Conservation (phyloP, 2,113 vertebrate genomes). For the Cheirogaleus medius region DNA sequence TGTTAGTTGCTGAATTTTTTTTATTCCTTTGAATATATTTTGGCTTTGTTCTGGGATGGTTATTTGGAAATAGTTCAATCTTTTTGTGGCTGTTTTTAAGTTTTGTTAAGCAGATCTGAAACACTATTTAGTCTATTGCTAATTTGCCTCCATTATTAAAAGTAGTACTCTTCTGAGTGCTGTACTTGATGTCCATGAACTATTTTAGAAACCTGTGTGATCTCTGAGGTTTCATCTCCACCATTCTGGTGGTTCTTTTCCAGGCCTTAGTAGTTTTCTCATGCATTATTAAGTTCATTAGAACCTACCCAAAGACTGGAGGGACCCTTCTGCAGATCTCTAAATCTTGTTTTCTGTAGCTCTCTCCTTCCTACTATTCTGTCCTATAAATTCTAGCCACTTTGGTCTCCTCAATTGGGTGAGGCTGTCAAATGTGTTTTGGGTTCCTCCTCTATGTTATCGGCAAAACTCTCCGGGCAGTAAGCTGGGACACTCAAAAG, state of each 20-base stretch:
- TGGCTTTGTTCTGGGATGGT: background rate
- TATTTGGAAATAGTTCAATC: background rate
- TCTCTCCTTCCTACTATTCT: background rate
- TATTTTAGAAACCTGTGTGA: background rate
- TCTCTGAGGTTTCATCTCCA: background rate
- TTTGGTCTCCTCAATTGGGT: background rate
- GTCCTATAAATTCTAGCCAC: background rate
- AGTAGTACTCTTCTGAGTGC: background rate
- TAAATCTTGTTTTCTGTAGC: background rate
- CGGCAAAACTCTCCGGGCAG: background rate
- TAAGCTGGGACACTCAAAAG: background rate
- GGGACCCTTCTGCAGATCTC: background rate
- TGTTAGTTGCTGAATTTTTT: background rate
- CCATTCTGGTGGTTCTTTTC: background rate
- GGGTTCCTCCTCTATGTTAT: background rate
- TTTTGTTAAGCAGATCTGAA: background rate
- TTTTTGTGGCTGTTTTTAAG: background rate
- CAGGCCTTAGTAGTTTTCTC: background rate
- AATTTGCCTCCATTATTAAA: background rate
- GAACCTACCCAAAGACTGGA: background rate
- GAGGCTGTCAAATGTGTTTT: background rate
- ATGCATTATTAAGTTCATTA: background rate
- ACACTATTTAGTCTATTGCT: background rate
- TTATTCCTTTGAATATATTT: background rate
- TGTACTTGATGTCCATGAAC: background rate